Conservation (phyloP, 2,797 vertebrate species). For the Adelosebastes latens region DNA sequence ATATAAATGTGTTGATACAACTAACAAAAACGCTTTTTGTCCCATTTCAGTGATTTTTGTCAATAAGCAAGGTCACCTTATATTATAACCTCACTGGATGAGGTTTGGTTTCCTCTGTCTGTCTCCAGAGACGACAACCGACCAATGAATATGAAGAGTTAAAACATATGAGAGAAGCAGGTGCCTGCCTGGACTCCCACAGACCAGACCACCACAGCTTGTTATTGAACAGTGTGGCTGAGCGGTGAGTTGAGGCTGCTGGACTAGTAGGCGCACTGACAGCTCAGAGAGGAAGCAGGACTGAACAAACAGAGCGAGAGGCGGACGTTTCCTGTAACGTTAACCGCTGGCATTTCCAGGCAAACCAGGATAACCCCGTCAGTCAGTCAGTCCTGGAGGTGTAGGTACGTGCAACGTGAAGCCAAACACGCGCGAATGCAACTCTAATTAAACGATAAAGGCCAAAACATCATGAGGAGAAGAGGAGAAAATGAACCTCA, state of each 20-base stretch:
- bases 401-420: neutral
- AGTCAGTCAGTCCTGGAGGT: neutral
- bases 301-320: constrained; percentile 43
- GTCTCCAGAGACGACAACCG: neutral
- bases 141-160: neutral
- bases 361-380: neutral
- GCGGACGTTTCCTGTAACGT: constrained; percentile 60
- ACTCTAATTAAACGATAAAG: fast-evolving
- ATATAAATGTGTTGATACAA: neutral
- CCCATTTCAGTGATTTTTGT: neutral
- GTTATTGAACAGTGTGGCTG: neutral
- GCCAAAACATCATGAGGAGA: neutral
- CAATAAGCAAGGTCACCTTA: neutral
- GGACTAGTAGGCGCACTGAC: constrained; percentile 14
- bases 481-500: neutral
- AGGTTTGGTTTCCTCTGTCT: neutral
- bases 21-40: fast-evolving
- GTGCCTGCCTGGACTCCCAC: neutral
- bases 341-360: neutral
- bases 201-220: neutral
- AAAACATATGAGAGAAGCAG: neutral
- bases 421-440: neutral
- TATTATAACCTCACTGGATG: neutral
- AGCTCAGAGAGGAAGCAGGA: constrained; percentile 46
- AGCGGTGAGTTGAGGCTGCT: neutral